A percentile compares a stretch with the other conserved stretches of the same genome.
phyloP scores from a whole-genome alignment of 1,140 invertebrate genomes.

The Gonioctena quinquepunctata region DNA sequence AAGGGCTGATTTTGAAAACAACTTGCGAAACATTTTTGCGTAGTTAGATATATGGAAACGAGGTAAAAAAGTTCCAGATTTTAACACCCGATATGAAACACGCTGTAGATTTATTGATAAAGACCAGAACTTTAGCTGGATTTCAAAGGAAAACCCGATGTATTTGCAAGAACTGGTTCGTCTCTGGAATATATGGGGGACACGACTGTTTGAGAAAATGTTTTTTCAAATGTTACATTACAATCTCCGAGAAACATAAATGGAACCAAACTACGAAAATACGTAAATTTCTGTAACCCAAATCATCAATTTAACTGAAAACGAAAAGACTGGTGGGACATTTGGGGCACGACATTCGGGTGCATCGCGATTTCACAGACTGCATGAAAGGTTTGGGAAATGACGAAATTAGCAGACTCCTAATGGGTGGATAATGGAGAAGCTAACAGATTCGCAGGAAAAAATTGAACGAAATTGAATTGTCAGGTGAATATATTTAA shows the following conservation, averaged over 20 bases:
- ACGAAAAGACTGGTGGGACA: constrained; percentile 18
- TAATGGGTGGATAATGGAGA: constrained; percentile 9
- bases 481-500: background rate
- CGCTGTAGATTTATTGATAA: background rate
- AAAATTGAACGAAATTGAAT: background rate
- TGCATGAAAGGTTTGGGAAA: constrained; percentile 12
- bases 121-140: background rate
- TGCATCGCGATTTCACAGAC: constrained; percentile 16
- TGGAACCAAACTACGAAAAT: constrained; percentile 23
- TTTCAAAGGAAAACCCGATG: background rate
- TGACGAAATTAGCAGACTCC: constrained; percentile 16
- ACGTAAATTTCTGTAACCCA: constrained; percentile 14
- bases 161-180: background rate
- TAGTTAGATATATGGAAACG: background rate
- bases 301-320: constrained; percentile 19
- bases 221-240: background rate
- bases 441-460: constrained; percentile 13
- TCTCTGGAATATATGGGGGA: background rate
- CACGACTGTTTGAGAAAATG: background rate
- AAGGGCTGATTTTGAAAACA: background rate
- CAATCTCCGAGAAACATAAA: background rate
- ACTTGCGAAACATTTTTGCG: background rate
- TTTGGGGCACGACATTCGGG: constrained; percentile 15
- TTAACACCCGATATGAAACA: background rate
- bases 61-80: background rate